Evolutionary conservation across 2,888 invertebrate species (phyloP), one percentile per base, ranked within the genome.

Genomic region (Paralinhomoeus sp.): DNA sequence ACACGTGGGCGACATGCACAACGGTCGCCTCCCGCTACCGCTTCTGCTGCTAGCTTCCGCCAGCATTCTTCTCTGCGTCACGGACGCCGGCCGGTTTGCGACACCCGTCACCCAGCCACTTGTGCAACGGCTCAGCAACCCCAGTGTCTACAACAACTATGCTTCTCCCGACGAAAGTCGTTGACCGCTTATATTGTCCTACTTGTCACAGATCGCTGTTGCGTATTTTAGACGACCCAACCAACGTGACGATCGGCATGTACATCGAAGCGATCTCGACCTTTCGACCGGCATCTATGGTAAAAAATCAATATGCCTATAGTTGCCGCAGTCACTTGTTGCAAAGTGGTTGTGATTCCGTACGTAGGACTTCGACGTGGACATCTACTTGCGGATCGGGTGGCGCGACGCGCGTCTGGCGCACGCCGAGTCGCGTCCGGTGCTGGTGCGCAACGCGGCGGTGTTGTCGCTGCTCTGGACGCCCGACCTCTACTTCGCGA

Each of bases 221-320:
- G n/a, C n/a, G n/a, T n/a, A n/a, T 48, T 53, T 44, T 47, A 59
- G 58, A 53, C 24, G 48, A 50, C 37, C 53, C 58, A 12, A 60
- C 58, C n/a, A 58, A 59, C 47, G 58, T 60, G 27, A 53, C 55
- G 9, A 49, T 60, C 36, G 56, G 55, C 3, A 60, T 59, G 58
- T 60, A 57, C 49, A 60, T 60, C 39, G 60, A 60, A 47, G 60
- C 58, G 36, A 57, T 60, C 48, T 55, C 55, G 21, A 57, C 58
- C 9, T 60, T 60, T 45, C 51, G 52, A 34, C 58, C 60, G n/a
- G 56, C 57, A 49, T 57, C 58, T 9, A 60, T 60, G 60, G 44
- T 44, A 22, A 5, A 20, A 17, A 5, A 37, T 3, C 15, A 23
- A 20, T 37, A 12, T 37, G 9, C 3, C 37, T 37, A 17, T 9